Evolutionary conservation across 2,113 vertebrate species (phyloP), one percentile per base, ranked within the genome.

Genomic region (Heterotis niloticus): DNA sequence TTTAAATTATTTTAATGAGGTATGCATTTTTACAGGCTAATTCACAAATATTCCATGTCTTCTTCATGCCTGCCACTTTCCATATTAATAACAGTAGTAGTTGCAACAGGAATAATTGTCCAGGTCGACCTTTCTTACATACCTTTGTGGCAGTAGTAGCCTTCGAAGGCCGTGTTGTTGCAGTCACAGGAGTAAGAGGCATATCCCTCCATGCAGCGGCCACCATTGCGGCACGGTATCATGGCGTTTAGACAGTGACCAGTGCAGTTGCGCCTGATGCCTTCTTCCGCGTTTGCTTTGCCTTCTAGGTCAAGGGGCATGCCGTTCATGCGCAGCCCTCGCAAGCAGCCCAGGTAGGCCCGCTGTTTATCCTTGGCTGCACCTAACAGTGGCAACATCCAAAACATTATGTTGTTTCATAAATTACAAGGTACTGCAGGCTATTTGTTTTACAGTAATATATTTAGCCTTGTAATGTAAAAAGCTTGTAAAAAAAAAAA

Each of bases 121-220:
- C 24, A 28, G 54, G 18, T 44, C 5, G 18, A 18, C 29, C 7
- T 34, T 28, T n/a, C 28, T 44, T 10, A 1, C 29, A 0, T 83
- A 99, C 98, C 96, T 11, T 92, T 94, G 79, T 96, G 96, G 90
- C 97, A 99, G 78, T 97, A 99, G 51, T 95, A 95, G 12, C 98
- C 97, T 0, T 96, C 95, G 3, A 95, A 99, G 54, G 95, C 96
- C 0, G 96, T 98, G 89, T 96, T 87, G 84, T 95, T 95, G 83
- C 98, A 99, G 91, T 99, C 97, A 83, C 97, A 99, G 0, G 90
- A 92, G 81, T 99, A 99, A 77, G 95, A 93, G 64, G 94, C 98
- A 70, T 98, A 99, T 73, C 93, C 93, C 81, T 99, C 98, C 0
- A 98, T 92, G 5, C 98, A 99, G 82, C 94, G 94, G 76, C 96